phyloP scores from a whole-genome alignment of 2,113 vertebrate species.

The Gallinago jamesoni region DNA sequence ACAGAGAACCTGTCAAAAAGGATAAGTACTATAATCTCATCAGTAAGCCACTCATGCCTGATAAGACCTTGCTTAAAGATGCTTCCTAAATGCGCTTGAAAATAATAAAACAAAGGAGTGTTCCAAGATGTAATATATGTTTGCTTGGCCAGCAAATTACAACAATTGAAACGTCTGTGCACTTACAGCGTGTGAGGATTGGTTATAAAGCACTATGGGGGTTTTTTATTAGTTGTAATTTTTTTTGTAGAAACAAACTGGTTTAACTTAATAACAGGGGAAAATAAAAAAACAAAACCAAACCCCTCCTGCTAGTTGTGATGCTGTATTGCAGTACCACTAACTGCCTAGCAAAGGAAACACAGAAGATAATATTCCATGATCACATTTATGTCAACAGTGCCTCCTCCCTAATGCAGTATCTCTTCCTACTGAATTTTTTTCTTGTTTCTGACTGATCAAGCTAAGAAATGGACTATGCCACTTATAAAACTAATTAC shows the following conservation, averaged over 20 bases:
- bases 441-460: conserved; percentile 16
- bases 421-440: background rate
- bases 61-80: background rate
- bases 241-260: background rate
- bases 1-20: background rate
- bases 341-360: background rate
- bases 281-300: background rate
- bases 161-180: background rate
- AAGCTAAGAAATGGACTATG: conserved; percentile 12
- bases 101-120: background rate
- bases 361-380: background rate
- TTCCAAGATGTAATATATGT: background rate
- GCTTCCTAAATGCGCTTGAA: background rate
- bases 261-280: background rate
- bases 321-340: background rate
- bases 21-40: background rate
- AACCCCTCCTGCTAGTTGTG: background rate
- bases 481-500: conserved; percentile 42
- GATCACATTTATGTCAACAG: background rate
- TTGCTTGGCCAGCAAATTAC: background rate
- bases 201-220: background rate
- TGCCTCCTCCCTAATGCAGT: background rate
- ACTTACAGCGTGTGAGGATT: background rate
- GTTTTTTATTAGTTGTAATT: background rate
- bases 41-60: background rate